These are phyloP conservation scores for Drosophila kokeensis DNA, from an alignment of 2,888 invertebrate genomes.

Conservation along the genomic window DNA sequence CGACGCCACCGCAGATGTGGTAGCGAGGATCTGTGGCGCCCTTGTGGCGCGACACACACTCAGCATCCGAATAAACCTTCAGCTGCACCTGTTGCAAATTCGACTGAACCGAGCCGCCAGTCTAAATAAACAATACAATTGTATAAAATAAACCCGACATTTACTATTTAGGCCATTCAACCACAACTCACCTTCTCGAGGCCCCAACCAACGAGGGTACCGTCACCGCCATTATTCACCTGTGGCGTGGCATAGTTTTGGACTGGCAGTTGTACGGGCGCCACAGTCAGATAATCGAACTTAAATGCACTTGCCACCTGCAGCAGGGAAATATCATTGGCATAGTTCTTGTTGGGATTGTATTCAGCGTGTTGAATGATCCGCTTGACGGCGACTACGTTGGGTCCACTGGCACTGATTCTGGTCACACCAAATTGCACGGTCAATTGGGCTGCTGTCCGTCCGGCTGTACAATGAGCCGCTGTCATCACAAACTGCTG, in stretches of 20 bases:
- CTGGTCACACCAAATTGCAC: constrained; percentile 76
- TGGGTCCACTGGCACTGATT: constrained; percentile 59
- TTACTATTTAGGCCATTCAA: background rate
- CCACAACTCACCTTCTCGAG: constrained; percentile 74
- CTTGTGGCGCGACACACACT: constrained; percentile 79
- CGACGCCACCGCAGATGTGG: constrained; percentile 85
- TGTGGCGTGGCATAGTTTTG: constrained; percentile 70
- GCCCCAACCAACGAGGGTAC: constrained; percentile 83
- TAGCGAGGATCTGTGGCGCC: constrained; percentile 65
- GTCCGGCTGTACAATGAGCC: constrained; percentile 76
- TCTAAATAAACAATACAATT: constrained; percentile 60
- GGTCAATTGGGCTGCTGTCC: constrained; percentile 33
- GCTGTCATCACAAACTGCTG: constrained; percentile 76
- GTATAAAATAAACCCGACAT: background rate
- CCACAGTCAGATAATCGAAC: constrained; percentile 69
- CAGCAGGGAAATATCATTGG: constrained; percentile 85
- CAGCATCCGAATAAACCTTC: constrained; percentile 82
- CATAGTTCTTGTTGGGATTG: constrained; percentile 60
- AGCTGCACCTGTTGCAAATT: constrained; percentile 83
- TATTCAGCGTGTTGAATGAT: constrained; percentile 82
- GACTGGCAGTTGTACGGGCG: constrained; percentile 76
- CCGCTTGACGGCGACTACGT: constrained; percentile 68
- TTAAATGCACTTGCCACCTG: constrained; percentile 76
- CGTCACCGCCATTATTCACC: constrained; percentile 55
- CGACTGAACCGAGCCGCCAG: constrained; percentile 76